A percentile compares a stretch with the other conserved stretches of the same genome.
Evolutionary conservation across 2,888 invertebrate species (phyloP).

Genomic region (Mamestra brassicae): DNA sequence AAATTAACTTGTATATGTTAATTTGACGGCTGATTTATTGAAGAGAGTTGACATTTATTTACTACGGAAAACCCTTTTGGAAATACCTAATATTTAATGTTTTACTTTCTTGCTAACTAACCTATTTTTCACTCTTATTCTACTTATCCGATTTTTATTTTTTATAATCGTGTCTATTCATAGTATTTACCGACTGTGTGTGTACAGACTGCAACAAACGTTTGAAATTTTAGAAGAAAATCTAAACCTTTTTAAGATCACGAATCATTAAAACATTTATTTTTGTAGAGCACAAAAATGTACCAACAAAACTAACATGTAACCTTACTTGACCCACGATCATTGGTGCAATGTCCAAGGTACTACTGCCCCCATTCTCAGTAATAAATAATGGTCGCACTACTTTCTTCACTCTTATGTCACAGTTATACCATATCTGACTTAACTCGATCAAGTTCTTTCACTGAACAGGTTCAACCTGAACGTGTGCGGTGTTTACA

Average conservation of each 20-base stretch:
- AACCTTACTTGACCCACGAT: neutral
- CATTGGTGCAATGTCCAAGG: neutral
- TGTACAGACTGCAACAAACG: too few species aligned
- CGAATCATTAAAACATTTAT: too few species aligned
- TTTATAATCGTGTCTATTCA: too few species aligned
- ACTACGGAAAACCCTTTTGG: neutral
- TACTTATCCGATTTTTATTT: too few species aligned
- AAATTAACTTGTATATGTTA: constrained; percentile 26
- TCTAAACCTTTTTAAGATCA: too few species aligned
- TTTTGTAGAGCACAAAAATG: too few species aligned
- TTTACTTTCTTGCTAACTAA: neutral
- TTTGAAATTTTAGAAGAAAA: too few species aligned
- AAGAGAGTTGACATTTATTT: neutral
- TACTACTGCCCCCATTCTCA: constrained; percentile 16
- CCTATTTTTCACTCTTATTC: too few species aligned
- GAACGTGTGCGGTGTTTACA: constrained; percentile 13
- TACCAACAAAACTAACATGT: too few species aligned
- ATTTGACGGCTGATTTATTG: constrained; percentile 24
- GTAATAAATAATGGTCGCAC: constrained; percentile 7
- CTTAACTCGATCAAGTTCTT: constrained; percentile 62
- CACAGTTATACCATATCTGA: constrained; percentile 50
- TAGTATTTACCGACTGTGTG: too few species aligned
- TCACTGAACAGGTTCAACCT: constrained; percentile 51
- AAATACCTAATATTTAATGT: too few species aligned
- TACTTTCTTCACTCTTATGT: constrained; percentile 61